Base-by-base conservation (phyloP, 1,140 invertebrate species). In the Zaprionus ghesquierei region DNA sequence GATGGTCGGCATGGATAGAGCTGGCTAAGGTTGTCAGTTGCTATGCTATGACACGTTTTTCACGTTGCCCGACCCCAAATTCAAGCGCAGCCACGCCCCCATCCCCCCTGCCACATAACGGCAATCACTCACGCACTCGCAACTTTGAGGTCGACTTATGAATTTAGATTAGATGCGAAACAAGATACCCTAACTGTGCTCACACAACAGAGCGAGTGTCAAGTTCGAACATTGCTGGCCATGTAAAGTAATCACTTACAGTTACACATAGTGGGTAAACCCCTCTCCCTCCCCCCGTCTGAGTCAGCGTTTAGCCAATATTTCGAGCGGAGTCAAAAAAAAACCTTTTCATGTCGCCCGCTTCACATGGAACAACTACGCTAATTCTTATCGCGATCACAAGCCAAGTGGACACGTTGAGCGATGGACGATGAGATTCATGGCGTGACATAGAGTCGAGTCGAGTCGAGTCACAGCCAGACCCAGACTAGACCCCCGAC, bases 351-450 rank as follows among this genome's bases (percentile, higher is more conserved):
- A 75, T 70, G 60, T 75, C 33, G n/a, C 15, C 55, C 68, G 72
- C 65, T 65, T 49, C 54, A 46, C 41, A 71, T 41, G 46, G 56
- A 68, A 31, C n/a, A n/a, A n/a, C n/a, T n/a, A n/a, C 58, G 65
- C 66, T 70, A 69, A 75, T 75, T 75, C 68, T 70, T 75, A 75
- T 75, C 72, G 72, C 68, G 66, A 64, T 70, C 66, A 62, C 44
- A 75, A 49, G 49, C 65, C 13, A 29, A 35, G 60, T 71, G 71
- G 71, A 74, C 71, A 74, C 63, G 71, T 33, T 61, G 65, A 64
- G 59, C 63, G 71, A 46, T 61, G 65, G 41, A 46, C 63, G 71
- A 46, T 61, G 65, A 64, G 59, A 75, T 70, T 75, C 72, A 70
- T 75, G 53, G 64, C 63, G 33, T 44, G 66, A 33, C 65, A 44